A percentile compares a stretch with the other conserved stretches of the same genome.
Conservation (phyloP, 2,888 invertebrate species). For the Amiota minor region DNA sequence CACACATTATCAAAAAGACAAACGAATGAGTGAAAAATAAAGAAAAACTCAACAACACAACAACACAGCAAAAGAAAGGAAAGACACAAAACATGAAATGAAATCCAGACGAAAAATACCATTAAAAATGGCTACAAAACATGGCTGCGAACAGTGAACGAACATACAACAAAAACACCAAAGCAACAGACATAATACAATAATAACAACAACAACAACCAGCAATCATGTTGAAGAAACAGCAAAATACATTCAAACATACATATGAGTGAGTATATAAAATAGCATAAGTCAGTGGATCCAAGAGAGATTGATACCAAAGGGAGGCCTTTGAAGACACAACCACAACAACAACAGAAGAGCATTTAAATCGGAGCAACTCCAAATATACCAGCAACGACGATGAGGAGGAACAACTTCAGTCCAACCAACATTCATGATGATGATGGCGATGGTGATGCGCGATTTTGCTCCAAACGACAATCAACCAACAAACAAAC, state of each 20-base stretch:
- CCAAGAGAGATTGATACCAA: too few relatives aligned
- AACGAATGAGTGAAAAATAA: neutral
- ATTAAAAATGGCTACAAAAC: constrained; percentile 68
- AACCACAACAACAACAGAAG: constrained; percentile 14
- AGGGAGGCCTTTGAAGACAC: neutral
- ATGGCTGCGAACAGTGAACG: constrained; percentile 54
- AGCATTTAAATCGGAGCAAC: constrained; percentile 67
- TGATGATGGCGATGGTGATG: too few relatives aligned
- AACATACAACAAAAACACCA: constrained; percentile 28
- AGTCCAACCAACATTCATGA: too few relatives aligned
- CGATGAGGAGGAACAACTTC: too few relatives aligned
- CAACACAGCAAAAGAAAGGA: constrained; percentile 2
- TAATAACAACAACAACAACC: constrained; percentile 38
- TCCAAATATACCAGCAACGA: neutral
- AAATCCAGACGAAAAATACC: constrained; percentile 42
- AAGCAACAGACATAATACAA: constrained; percentile 29
- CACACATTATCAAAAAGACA: neutral
- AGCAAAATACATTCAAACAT: neutral
- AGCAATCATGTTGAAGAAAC: constrained; percentile 33
- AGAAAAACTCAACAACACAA: too few relatives aligned
- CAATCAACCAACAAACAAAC: neutral
- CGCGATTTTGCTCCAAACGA: too few relatives aligned
- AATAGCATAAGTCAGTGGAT: neutral
- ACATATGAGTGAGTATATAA: neutral
- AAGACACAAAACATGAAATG: constrained; percentile 12